Evolutionary conservation across 2,113 vertebrate species (phyloP).

Genomic region (Collichthys lucidus): DNA sequence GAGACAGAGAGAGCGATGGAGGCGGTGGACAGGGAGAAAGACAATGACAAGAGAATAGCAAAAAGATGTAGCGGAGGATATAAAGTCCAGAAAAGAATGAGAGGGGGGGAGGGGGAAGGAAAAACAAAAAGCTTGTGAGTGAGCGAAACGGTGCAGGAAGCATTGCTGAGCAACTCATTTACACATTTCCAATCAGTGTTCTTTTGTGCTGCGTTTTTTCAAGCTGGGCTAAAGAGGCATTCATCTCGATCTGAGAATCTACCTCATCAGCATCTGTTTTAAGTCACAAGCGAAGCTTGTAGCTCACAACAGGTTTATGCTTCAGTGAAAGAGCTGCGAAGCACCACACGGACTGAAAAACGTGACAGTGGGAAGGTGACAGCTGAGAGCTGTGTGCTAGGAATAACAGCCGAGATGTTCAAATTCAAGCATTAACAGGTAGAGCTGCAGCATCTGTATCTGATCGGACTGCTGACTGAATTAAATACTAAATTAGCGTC

Average conservation of each 20-base stretch:
- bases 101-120: neutral
- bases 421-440: neutral
- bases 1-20: conserved; percentile 52
- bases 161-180: conserved; percentile 43
- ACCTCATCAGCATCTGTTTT: conserved; percentile 49
- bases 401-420: conserved; percentile 1
- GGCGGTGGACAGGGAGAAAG: conserved; percentile 13
- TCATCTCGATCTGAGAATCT: conserved; percentile 42
- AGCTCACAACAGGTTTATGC: conserved; percentile 15
- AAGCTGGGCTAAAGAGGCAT: conserved; percentile 30
- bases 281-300: conserved; percentile 42
- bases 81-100: conserved; percentile 13
- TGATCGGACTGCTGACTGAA: neutral
- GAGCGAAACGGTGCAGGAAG: conserved; percentile 38
- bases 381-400: conserved; percentile 5
- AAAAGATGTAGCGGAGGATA: conserved; percentile 7
- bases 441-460: conserved; percentile 26
- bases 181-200: conserved; percentile 33
- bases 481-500: neutral
- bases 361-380: conserved; percentile 2
- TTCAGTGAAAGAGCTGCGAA: conserved; percentile 22
- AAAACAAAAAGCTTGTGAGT: conserved; percentile 58
- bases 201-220: conserved; percentile 35
- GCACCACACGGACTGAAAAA: conserved; percentile 17
- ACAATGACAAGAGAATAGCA: conserved; percentile 23